Base-by-base conservation (phyloP, 2,113 vertebrate genomes). In the Daphoenositta chrysoptera region DNA sequence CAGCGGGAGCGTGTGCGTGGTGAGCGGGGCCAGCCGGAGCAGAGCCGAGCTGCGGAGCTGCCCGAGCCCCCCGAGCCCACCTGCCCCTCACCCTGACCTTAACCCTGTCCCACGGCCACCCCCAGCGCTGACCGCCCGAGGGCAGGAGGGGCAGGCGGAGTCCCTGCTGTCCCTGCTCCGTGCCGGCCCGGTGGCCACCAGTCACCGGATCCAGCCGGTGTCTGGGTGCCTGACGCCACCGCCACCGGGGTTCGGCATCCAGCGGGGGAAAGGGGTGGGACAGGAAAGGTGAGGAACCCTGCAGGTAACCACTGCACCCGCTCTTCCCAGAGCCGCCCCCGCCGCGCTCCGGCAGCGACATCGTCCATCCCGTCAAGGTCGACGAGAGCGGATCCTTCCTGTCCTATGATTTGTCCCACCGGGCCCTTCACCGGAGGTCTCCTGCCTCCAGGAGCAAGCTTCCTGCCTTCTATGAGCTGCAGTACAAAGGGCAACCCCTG, bases 311-410 rank as follows among this genome's bases (percentile, higher is more conserved):
- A 0, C 24, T 0, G 39, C 11, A 1, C 16, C 40, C 17, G 40
- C 61, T 27, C 15, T 54, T n/a, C 54, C 45, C 89, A 93, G 89
- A 85, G 27, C 60, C 82, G 3, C 11, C 81, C 23, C 28, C 9
- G 28, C 64, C 47, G 2, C 17, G 12, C 45, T 27, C 93, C n/a
- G 7, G 26, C 69, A 96, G 97, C 15, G 98, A 99, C 96, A 96
- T 99, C 9, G 99, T 99, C 64, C 98, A 98, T 91, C 99, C 99
- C 7, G 65, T 98, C 17, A 98, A 98, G 88, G 98, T 99, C 48
- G 99, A 99, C 11, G 98, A 98, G 72, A 95, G 95, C 6, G 99
- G 99, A 61, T 95, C 96, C 16, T 99, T 99, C 97, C 92, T 99
- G 93, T 99, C 99, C 87, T 99, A 98, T 58, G 98, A 98, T 50